Evolutionary conservation across 2,113 vertebrate species (phyloP), one percentile per base, ranked within the genome.

Genomic region (Otocyon megalotis): DNA sequence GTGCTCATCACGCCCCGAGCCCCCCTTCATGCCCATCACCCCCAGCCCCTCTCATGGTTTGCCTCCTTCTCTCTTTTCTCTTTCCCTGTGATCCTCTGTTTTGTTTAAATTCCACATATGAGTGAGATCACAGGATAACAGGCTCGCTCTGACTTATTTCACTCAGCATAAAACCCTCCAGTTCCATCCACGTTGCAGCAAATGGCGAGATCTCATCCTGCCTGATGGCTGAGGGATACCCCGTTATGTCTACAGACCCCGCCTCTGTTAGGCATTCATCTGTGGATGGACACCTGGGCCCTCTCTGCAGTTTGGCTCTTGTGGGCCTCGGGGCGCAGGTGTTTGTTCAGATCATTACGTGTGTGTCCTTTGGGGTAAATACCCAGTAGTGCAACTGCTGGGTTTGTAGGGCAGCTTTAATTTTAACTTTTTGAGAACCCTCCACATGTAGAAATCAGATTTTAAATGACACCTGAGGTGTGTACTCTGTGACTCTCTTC

Each of bases 71-170:
- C 30, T 17, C 30, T n/a, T n/a, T 67, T 32, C 19, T 19, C 32
- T 20, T 69, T 8, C 67, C 32, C 67, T 4, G 10, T 8, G 17
- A 35, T 35, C 32, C 17, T 16, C 63, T 69, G 67, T 20, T 69
- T 19, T 69, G 32, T 35, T 20, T 15, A 20, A 69, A 35, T 35
- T 20, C 32, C 32, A 35, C 67, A 2, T 8, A 10, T 0, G 16
- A 69, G 32, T 4, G 32, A 69, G 16, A n/a, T 20, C 8, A 17
- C 3, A 0, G 1, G 32, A 19, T 9, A 19, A 4, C 0, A 0
- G 32, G 8, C 16, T n/a, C 19, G 19, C 32, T n/a, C 32, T 1
- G 67, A n/a, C 67, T 2, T 19, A 8, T 32, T 19, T 7, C 16
- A 3, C 67, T 20, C 17, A 19, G 32, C 67, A 19, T 19, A 10